These are phyloP conservation scores for Polyergus mexicanus DNA, from an alignment of 1,140 invertebrate species.

Conservation along the genomic window DNA sequence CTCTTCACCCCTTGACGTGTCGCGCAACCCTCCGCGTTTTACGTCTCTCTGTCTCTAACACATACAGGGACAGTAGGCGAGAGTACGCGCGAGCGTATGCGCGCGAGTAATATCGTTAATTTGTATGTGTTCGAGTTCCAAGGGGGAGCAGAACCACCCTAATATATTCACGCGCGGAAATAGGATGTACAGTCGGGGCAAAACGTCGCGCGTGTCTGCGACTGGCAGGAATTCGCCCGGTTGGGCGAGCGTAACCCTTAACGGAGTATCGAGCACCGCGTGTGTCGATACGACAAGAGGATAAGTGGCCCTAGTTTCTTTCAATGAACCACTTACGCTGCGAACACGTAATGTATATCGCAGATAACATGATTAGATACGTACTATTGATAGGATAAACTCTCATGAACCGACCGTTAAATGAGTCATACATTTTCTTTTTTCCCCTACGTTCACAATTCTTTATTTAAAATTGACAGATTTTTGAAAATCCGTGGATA, in stretches of 20 bases:
- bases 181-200: slow-evolving; percentile 82
- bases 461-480: not conserved
- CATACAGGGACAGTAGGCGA: slow-evolving; percentile 77
- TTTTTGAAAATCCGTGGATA: not conserved
- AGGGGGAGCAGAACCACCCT: slow-evolving; percentile 84
- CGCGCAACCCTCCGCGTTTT: slow-evolving; percentile 67
- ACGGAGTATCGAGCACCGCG: slow-evolving; percentile 17
- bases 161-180: slow-evolving; percentile 84
- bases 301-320: slow-evolving; percentile 33
- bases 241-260: slow-evolving; percentile 29
- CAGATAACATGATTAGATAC: not conserved
- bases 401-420: not conserved
- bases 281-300: not conserved
- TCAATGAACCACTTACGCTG: not conserved
- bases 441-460: too few relatives aligned
- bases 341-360: not conserved
- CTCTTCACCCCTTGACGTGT: slow-evolving; percentile 70
- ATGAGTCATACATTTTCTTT: not conserved
- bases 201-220: slow-evolving; percentile 77
- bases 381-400: not conserved
- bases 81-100: slow-evolving; percentile 53
- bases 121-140: slow-evolving; percentile 85
- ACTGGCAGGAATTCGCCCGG: slow-evolving; percentile 63
- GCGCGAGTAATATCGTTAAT: slow-evolving; percentile 85
- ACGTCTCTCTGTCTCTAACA: slow-evolving; percentile 77